These are phyloP conservation scores for Chondrosia reniformis DNA, from an alignment of 37 sponge, comb jelly and placozoan genomes.

Conservation along the genomic window DNA sequence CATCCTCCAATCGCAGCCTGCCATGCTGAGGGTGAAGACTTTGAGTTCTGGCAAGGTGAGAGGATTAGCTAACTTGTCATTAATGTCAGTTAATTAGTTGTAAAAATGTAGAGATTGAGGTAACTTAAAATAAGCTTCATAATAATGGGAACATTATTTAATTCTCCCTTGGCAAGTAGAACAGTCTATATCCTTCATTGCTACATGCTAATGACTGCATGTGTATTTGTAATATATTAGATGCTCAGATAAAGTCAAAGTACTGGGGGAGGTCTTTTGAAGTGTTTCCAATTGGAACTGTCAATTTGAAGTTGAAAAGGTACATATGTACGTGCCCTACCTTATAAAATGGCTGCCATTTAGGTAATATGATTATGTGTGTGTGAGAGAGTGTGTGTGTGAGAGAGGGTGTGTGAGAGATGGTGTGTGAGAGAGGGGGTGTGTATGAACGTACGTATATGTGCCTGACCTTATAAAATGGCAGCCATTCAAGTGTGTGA, in stretches of 20 bases:
- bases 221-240: no score
- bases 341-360: neutral
- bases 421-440: neutral
- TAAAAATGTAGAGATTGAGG: no score
- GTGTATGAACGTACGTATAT: neutral
- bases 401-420: neutral
- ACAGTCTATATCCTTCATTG: no score
- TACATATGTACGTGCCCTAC: neutral
- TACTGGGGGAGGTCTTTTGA: slow-evolving; percentile 90
- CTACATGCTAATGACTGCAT: no score
- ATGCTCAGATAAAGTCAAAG: slow-evolving; percentile 84
- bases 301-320: slow-evolving; percentile 57
- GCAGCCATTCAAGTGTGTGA: neutral
- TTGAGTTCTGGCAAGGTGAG: slow-evolving; percentile 78
- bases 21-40: slow-evolving; percentile 73
- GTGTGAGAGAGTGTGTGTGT: no score
- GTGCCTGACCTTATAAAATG: neutral
- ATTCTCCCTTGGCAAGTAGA: no score
- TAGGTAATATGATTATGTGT: no score
- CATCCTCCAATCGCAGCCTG: slow-evolving; percentile 89
- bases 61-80: no score
- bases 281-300: slow-evolving; percentile 72
- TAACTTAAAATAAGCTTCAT: no score
- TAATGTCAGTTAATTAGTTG: no score
- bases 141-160: no score